Evolutionary conservation across 1,140 invertebrate genomes (phyloP), one percentile per base, ranked within the genome.

Genomic region (Halictus rubicundus): DNA sequence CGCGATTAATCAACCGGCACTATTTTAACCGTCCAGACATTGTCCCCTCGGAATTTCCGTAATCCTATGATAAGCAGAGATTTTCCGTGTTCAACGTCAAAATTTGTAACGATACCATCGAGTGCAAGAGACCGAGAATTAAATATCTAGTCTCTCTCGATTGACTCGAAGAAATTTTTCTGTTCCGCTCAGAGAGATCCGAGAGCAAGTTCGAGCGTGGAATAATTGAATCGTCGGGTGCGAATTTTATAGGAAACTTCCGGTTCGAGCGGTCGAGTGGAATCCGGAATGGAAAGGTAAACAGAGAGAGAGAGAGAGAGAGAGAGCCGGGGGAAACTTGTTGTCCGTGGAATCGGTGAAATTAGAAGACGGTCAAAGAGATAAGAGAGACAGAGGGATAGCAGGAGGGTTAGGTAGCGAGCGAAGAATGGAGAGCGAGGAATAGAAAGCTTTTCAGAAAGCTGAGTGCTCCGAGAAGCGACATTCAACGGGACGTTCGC

Each of bases 301-400:
- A 77, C 69, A 23, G 54, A 23, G 6, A n/a, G n/a, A n/a, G n/a
- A n/a, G n/a, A n/a, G n/a, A n/a, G n/a, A n/a, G n/a, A n/a, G n/a
- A n/a, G n/a, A n/a, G 39, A 25, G 42, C 32, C 46, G 14, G 12
- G 65, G 61, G 32, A 70, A n/a, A 70, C 57, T 70, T 52, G 66
- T 60, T 77, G 60, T 65, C n/a, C 49, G 21, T 14, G 39, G 60
- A 64, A 70, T 65, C 69, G 69, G 69, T 64, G 59, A 65, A 69
- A 81, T 60, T 39, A 81, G 69, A 60, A 65, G 60, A 27, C 37
- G 64, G 49, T 76, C 59, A 57, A 61, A 66, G 37, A 42, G 32
- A 65, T 42, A 42, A 64, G n/a, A 9, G n/a, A 3, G 61, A 32
- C 6, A 54, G 61, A 64, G 7, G 14, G 39, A 42, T 4, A 39